Percentiles rank a stretch among this genome's conserved stretches.
These are phyloP conservation scores for Dromococcyx pavoninus DNA, from an alignment of 2,797 vertebrate species.

Conservation along the genomic window DNA sequence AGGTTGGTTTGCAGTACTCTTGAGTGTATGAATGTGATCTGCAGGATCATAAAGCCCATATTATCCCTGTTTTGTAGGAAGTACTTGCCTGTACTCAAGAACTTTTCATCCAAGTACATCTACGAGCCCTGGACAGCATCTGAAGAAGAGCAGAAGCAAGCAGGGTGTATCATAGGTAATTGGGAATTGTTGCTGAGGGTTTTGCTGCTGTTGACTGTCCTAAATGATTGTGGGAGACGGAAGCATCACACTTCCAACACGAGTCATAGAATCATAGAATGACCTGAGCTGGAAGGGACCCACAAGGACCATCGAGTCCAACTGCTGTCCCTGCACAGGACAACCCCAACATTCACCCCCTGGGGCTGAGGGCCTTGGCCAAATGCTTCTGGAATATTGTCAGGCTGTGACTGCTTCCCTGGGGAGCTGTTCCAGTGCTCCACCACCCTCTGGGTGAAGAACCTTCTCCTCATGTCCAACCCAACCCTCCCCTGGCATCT, in stretches of 20 bases:
- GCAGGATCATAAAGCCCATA: background rate
- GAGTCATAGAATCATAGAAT: too few species aligned
- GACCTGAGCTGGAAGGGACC: too few species aligned
- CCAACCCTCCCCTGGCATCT: too few species aligned
- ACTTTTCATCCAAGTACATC: conserved; percentile 58
- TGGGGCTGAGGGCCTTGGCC: too few species aligned
- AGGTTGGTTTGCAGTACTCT: background rate
- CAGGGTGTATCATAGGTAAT: conserved; percentile 62
- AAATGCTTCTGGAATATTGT: too few species aligned
- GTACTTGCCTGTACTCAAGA: conserved; percentile 54
- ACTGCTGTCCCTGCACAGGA: too few species aligned
- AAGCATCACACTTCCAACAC: background rate
- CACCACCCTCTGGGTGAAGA: too few species aligned
- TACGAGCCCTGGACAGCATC: conserved; percentile 49
- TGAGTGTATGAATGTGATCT: background rate
- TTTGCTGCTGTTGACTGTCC: background rate
- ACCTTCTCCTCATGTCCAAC: too few species aligned
- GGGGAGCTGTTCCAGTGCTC: too few species aligned
- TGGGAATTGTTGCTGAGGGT: background rate
- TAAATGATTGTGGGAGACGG: background rate
- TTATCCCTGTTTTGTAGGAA: conserved; percentile 28
- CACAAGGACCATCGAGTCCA: too few species aligned
- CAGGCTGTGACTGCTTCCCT: too few species aligned
- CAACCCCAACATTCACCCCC: too few species aligned
- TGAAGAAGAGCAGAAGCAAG: conserved; percentile 44